Evolutionary conservation across 2,113 vertebrate species (phyloP), one percentile per base, ranked within the genome.

Genomic region (Gallinago paraguaiae): DNA sequence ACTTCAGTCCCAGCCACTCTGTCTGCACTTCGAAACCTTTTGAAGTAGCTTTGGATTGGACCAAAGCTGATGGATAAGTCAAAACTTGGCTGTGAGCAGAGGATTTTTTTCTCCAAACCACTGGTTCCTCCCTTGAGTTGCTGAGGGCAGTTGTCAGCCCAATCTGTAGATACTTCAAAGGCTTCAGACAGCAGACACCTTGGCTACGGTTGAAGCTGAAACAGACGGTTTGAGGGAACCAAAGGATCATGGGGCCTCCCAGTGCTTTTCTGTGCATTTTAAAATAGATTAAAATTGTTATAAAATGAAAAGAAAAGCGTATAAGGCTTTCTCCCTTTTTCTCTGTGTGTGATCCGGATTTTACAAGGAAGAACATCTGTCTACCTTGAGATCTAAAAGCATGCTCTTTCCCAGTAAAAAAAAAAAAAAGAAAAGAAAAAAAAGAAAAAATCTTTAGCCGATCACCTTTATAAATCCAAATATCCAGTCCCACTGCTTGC

Each of bases 81-180:
- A 89, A 93, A 92, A 81, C 59, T 77, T 92, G 60, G 54, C 96
- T 95, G 60, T 11, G 0, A 91, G 43, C 41, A 82, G 51, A 75
- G 23, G 13, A 35, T n/a, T 57, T 78, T 78, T 83, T 94, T 61
- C 37, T 84, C 13, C 46, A 86, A 81, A 83, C 63, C 43, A 45
- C 43, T 41, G n/a, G 54, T 86, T 94, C 37, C 48, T 92, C 84
- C 78, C 75, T 70, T 11, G 4, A 94, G 68, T 93, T 45, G 33
- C 78, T 91, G 59, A 92, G 79, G 79, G 71, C 85, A 92, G 75
- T 31, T 31, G 53, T 79, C 78, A 91, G 68, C 87, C 68, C 67
- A 64, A 68, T 56, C 60, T 91, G 46, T 69, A 95, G 68, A 41
- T 83, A 88, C 51, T 94, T 96, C 91, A 93, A 78, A 88, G 75